phyloP scores from a whole-genome alignment of 2,113 vertebrate species.

The Litocranius walleri region DNA sequence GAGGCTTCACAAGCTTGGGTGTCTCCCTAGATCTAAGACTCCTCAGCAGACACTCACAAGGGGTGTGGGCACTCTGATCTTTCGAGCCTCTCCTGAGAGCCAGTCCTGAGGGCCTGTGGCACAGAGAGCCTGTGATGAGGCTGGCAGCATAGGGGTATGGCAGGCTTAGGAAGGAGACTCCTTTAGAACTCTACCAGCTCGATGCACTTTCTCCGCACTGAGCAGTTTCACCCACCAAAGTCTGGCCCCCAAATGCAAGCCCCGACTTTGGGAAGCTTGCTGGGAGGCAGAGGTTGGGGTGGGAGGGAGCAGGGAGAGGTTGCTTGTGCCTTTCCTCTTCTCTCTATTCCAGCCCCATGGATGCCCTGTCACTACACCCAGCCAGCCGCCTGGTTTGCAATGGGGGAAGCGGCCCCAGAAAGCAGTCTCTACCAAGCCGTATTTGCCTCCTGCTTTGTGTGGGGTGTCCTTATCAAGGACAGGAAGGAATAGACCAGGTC shows the following conservation, averaged over 20 bases:
- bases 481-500: background rate
- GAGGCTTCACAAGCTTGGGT: background rate
- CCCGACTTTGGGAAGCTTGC: background rate
- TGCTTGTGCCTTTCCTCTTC: background rate
- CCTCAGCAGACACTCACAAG: background rate
- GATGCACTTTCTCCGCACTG: fast-evolving
- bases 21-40: background rate
- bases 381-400: background rate
- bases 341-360: background rate
- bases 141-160: fast-evolving
- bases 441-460: conserved; percentile 17
- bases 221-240: background rate
- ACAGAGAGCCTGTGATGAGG: fast-evolving
- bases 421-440: background rate
- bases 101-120: background rate
- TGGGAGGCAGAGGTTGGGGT: background rate
- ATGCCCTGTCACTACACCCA: background rate
- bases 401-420: background rate
- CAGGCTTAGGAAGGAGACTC: background rate
- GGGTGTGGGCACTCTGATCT: background rate
- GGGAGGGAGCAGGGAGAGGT: background rate
- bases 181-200: background rate
- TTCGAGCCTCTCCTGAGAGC: background rate
- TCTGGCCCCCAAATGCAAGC: too few relatives aligned
- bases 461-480: background rate